A percentile compares a stretch with the other conserved stretches of the same genome.
Evolutionary conservation across 2,888 invertebrate species (phyloP).

Genomic region (Phyto melanocephala): DNA sequence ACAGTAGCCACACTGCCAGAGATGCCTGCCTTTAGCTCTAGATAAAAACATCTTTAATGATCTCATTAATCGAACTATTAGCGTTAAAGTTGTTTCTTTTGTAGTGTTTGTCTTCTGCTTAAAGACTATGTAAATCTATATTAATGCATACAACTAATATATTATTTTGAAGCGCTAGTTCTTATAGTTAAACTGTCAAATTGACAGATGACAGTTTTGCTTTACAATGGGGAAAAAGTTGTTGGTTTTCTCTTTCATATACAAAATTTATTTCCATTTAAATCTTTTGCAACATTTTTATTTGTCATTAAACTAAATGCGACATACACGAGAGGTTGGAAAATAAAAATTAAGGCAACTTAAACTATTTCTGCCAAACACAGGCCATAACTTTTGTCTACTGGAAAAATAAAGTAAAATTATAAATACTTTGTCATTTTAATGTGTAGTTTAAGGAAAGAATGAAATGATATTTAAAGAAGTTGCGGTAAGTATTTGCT

Average conservation of each 20-base stretch:
- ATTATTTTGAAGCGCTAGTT: constrained; percentile 38
- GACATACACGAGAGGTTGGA: background rate
- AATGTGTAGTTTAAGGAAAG: too few species aligned
- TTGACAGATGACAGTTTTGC: constrained; percentile 75
- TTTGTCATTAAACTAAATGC: constrained; percentile 66
- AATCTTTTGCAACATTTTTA: constrained; percentile 69
- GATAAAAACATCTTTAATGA: constrained; percentile 28
- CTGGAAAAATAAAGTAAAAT: background rate
- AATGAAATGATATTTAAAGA: too few species aligned
- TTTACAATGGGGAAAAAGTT: constrained; percentile 63
- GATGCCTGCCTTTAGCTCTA: constrained; percentile 9
- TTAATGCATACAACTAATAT: constrained; percentile 12
- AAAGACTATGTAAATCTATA: constrained; percentile 24
- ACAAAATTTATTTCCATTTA: constrained; percentile 10
- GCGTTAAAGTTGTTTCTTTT: constrained; percentile 41
- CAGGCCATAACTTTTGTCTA: constrained; percentile 64
- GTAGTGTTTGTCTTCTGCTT: background rate
- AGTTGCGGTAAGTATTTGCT: background rate
- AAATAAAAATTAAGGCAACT: background rate
- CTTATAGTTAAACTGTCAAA: constrained; percentile 76
- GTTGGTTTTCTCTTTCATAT: constrained; percentile 62
- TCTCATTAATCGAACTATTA: constrained; percentile 66
- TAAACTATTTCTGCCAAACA: constrained; percentile 70
- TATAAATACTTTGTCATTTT: background rate
- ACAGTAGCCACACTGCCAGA: background rate